Evolutionary conservation across 1,140 invertebrate species (phyloP).

Genomic region (Drosophila seguyi): DNA sequence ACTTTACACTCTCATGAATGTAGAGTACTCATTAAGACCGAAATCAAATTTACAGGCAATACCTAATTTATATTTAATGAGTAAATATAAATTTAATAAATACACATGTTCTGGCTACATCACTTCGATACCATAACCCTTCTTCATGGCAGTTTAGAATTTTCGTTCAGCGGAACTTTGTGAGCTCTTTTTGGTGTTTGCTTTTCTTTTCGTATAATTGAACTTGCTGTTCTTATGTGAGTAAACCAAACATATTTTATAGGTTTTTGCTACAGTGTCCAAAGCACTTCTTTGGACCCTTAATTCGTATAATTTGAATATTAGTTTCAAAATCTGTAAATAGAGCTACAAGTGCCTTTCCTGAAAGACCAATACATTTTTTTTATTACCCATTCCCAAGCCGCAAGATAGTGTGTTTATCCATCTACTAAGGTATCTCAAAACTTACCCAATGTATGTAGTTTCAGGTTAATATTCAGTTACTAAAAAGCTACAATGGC

Average conservation of each 20-base stretch:
- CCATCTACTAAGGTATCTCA: too few species aligned
- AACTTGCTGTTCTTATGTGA: too few species aligned
- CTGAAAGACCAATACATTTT: too few species aligned
- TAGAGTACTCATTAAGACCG: not conserved
- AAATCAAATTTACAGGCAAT: not conserved
- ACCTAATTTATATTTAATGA: slow-evolving; percentile 2
- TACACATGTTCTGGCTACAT: not conserved
- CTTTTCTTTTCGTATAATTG: not conserved
- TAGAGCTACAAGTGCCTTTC: too few species aligned
- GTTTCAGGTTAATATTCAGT: slow-evolving; percentile 12
- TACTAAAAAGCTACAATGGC: slow-evolving; percentile 11
- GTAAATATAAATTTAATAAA: not conserved
- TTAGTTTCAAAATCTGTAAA: too few species aligned
- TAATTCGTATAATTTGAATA: too few species aligned
- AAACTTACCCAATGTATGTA: too few species aligned
- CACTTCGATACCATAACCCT: not conserved
- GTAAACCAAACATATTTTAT: too few species aligned
- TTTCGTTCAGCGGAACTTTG: not conserved
- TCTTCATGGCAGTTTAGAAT: not conserved
- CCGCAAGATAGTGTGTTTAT: too few species aligned
- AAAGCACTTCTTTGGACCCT: too few species aligned
- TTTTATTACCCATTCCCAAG: too few species aligned
- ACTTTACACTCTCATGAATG: not conserved
- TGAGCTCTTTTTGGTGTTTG: not conserved
- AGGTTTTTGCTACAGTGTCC: too few species aligned